Conservation (phyloP, 2,888 invertebrate species). For the Deilephila elpenor region DNA sequence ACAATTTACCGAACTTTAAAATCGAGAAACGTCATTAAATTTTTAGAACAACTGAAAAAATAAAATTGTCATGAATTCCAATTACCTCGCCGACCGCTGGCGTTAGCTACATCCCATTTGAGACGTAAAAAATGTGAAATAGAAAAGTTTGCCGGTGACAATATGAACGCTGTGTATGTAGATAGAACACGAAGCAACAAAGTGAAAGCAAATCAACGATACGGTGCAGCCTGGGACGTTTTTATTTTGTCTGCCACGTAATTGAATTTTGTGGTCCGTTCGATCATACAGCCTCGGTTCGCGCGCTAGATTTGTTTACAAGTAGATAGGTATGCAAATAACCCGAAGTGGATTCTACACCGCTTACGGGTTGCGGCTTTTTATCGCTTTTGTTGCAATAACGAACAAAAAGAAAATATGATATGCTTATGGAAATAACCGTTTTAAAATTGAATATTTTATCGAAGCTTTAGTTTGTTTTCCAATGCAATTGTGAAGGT, state of each 20-base stretch:
- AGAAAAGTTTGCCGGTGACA: conserved; percentile 49
- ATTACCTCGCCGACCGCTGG: not conserved
- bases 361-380: conserved; percentile 39
- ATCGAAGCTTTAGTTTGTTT: conserved; percentile 47
- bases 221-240: conserved; percentile 66
- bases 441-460: conserved; percentile 35
- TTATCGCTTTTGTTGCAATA: conserved; percentile 28
- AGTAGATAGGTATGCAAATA: conserved; percentile 48
- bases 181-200: conserved; percentile 61
- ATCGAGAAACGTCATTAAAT: conserved; percentile 10
- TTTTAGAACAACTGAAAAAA: not conserved
- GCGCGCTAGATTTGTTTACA: conserved; percentile 58
- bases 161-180: conserved; percentile 53
- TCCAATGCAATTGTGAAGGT: not conserved
- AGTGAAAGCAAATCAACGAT: conserved; percentile 78
- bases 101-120: conserved; percentile 20
- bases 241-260: conserved; percentile 80
- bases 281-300: conserved; percentile 63
- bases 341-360: conserved; percentile 43
- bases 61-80: not conserved
- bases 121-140: conserved; percentile 25
- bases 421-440: conserved; percentile 14
- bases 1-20: not conserved
- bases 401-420: conserved; percentile 13
- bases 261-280: conserved; percentile 79